Evolutionary conservation across 2,113 vertebrate species (phyloP), one percentile per base, ranked within the genome.

Genomic region (Thomomys bottae): DNA sequence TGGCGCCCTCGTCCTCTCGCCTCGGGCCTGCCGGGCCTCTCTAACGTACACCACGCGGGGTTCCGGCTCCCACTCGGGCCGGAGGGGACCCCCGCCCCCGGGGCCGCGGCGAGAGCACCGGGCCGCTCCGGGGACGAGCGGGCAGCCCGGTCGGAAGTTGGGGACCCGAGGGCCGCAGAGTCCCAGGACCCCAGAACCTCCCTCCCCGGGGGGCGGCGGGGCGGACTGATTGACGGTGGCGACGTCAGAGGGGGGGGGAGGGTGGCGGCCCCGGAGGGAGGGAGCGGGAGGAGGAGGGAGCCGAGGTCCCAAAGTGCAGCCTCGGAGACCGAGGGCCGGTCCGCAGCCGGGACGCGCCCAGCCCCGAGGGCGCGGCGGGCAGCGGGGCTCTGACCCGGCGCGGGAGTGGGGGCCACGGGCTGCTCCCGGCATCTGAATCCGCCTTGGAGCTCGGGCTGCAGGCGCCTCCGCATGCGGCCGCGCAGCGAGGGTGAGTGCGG

Each of bases 231-330:
- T 96, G 96, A 96, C 95, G 91, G 96, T 86, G 42, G 91, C 95
- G 92, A 96, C 95, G 96, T 96, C 96, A 96, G 94, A 91, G 95
- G 96, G 92, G 96, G 96, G 92, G 95, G 96, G 95, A 91, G 96
- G 96, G 95, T 96, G 94, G 95, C 87, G 93, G 96, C 95, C 94
- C 88, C 73, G 82, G 86, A 78, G 94, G 91, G 93, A 68, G 90
- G 94, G 94, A 95, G 94, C 91, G 93, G 94, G 95, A 91, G 97
- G 95, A 90, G 96, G 95, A 96, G 94, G 84, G 97, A 97, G 96
- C 94, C 87, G 96, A 97, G 96, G 97, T 96, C 96, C 97, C 97
- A 94, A 97, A 98, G 97, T 96, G 97, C 95, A 97, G 98, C 96
- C 97, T 95, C 89, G 95, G 90, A 97, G 97, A 98, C 97, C 97